Conservation (phyloP, 30 jellyfish, hydroid and myxozoan species). For the Aurelia aurita region DNA sequence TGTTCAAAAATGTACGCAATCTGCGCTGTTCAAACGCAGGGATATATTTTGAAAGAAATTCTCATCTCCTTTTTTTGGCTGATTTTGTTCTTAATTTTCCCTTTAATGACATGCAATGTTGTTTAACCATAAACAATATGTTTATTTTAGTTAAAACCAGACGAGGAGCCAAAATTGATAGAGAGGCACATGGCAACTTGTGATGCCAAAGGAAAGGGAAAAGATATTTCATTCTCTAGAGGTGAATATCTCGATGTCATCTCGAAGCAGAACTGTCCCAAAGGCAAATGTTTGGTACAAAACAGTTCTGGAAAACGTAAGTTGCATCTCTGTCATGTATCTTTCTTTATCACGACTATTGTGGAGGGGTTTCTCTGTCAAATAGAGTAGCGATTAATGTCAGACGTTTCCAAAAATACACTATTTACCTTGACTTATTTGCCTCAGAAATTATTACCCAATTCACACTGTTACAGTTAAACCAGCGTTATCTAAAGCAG, state of each 20-base stretch:
- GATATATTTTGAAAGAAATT: too few relatives aligned
- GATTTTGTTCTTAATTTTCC: too few relatives aligned
- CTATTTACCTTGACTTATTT: neutral
- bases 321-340: neutral
- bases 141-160: conserved; percentile 54
- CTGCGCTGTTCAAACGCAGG: too few relatives aligned
- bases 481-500: too few relatives aligned
- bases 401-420: neutral
- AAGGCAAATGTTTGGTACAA: conserved; percentile 66
- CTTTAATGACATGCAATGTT: too few relatives aligned
- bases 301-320: conserved; percentile 56
- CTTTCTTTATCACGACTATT: neutral
- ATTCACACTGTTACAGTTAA: too few relatives aligned
- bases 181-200: conserved; percentile 54
- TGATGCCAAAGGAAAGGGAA: conserved; percentile 65
- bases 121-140: too few relatives aligned
- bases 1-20: too few relatives aligned
- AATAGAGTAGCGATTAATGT: neutral
- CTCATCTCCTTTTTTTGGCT: too few relatives aligned
- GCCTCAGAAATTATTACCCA: too few relatives aligned
- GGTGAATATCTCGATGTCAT: conserved; percentile 69
- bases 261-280: conserved; percentile 71
- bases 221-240: conserved; percentile 35
- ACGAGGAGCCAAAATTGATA: conserved; percentile 55
- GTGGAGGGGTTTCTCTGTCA: neutral